phyloP scores from a whole-genome alignment of 2,113 vertebrate genomes.

The Gobiocypris rarus region DNA sequence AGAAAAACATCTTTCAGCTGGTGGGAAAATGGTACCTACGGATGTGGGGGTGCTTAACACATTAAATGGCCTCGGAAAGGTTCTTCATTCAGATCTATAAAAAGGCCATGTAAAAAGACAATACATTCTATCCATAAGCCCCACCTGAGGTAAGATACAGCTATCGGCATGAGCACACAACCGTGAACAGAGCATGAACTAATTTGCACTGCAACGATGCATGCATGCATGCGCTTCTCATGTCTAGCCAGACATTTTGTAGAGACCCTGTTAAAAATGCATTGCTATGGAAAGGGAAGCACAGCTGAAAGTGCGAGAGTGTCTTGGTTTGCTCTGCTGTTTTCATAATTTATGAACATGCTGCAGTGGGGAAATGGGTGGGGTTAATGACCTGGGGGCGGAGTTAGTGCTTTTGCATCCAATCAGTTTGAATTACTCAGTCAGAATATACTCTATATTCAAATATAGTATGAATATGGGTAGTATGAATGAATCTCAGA shows the following conservation, averaged over 20 bases:
- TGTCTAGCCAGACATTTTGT: slow-evolving; percentile 66
- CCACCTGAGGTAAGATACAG: background rate
- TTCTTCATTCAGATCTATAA: slow-evolving; percentile 7
- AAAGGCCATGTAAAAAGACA: background rate
- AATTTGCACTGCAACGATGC: slow-evolving; percentile 56
- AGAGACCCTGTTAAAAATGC: slow-evolving; percentile 74
- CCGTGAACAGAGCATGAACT: slow-evolving; percentile 61
- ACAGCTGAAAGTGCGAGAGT: slow-evolving; percentile 57
- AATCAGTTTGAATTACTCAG: slow-evolving; percentile 54
- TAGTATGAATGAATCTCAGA: too few relatives aligned
- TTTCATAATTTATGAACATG: slow-evolving; percentile 68
- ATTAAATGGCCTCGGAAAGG: background rate
- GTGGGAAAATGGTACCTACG: background rate
- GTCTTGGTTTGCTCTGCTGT: slow-evolving; percentile 64
- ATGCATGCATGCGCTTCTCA: slow-evolving; percentile 50
- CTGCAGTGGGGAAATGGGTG: slow-evolving; percentile 13
- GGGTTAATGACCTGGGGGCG: slow-evolving; percentile 40
- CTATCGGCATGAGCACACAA: background rate
- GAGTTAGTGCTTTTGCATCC: slow-evolving; percentile 50
- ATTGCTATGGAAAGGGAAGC: slow-evolving; percentile 59
- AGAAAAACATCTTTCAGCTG: slow-evolving; percentile 36
- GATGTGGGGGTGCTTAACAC: background rate
- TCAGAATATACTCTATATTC: too few relatives aligned
- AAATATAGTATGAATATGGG: too few relatives aligned
- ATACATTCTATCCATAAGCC: background rate